A percentile compares a stretch with the other conserved stretches of the same genome.
phyloP scores from a whole-genome alignment of 2,888 invertebrate species.

The Tupiocoris notatus region DNA sequence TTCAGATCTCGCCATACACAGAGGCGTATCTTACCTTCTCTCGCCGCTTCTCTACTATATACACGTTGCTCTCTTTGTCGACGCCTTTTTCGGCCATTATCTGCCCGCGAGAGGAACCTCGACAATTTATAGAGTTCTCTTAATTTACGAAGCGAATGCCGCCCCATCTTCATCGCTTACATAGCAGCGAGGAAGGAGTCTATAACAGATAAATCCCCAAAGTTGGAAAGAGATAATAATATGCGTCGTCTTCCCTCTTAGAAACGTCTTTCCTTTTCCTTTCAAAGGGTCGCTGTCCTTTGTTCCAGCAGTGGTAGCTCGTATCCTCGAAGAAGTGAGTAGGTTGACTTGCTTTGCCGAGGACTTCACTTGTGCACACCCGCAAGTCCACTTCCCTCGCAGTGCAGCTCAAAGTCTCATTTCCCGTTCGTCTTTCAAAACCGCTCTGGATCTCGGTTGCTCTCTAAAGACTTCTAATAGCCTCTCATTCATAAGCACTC shows the following conservation, averaged over 20 bases:
- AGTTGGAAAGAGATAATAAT: slow-evolving; percentile 24
- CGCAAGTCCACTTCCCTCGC: background rate
- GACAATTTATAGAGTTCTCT: slow-evolving; percentile 41
- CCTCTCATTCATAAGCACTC: slow-evolving; percentile 6
- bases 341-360: background rate
- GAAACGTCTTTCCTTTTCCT: background rate
- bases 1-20: slow-evolving; percentile 6
- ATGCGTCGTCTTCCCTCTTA: background rate
- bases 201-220: slow-evolving; percentile 16
- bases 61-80: background rate
- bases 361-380: background rate
- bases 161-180: background rate
- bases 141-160: slow-evolving; percentile 15
- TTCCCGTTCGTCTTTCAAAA: background rate
- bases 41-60: background rate
- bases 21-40: background rate
- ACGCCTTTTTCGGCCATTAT: slow-evolving; percentile 31
- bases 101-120: slow-evolving; percentile 30
- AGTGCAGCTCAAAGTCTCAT: background rate
- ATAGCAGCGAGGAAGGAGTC: background rate
- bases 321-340: background rate
- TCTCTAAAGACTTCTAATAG: background rate
- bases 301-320: background rate
- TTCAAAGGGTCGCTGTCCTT: background rate
- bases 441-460: background rate